Evolutionary conservation across 2,797 vertebrate species (phyloP), one percentile per base, ranked within the genome.

Genomic region (Hylomyscus alleni): DNA sequence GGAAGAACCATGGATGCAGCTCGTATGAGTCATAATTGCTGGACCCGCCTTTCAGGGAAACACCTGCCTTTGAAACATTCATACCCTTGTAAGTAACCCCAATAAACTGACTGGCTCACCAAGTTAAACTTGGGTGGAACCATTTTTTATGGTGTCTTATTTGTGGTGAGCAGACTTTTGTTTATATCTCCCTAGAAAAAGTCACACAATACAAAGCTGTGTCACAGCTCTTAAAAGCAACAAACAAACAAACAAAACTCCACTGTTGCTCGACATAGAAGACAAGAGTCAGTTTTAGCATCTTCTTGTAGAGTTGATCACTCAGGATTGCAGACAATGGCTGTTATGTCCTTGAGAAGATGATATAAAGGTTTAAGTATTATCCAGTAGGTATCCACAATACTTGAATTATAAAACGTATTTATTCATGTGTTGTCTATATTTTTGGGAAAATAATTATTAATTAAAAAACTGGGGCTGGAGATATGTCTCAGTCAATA

Each of bases 321-420:
- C 26, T 93, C 17, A 69, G 60, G 47, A 77, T 44, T 85, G 9
- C n/a, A 54, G 54, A 72, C 15, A 29, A 62, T 47, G 91, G 15
- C 22, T 24, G 50, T 76, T 73, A 37, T 84, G 50, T 6, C 20
- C 88, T 67, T 84, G 6, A 44, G 17, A 4, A 89, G 52, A 75
- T 60, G 77, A 56, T 58, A 10, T 56, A 80, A 89, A 84, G 0
- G 4, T 34, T 77, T 85, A 91, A 89, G 26, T 96, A 90, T 90
- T 80, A 19, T 12, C 44, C 56, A 83, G 56, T 65, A 76, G 22
- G 7, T 80, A 34, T 31, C 29, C 14, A 65, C 14, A 95, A 10
- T 73, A 92, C 72, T 78, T 69, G 5, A 84, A 77, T 93, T 94
- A 62, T 88, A 81, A 91, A 76, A n/a, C 77, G 54, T 72, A 34